Evolutionary conservation across 2,888 invertebrate genomes (phyloP), one percentile per base, ranked within the genome.

Genomic region (Apamea monoglypha): DNA sequence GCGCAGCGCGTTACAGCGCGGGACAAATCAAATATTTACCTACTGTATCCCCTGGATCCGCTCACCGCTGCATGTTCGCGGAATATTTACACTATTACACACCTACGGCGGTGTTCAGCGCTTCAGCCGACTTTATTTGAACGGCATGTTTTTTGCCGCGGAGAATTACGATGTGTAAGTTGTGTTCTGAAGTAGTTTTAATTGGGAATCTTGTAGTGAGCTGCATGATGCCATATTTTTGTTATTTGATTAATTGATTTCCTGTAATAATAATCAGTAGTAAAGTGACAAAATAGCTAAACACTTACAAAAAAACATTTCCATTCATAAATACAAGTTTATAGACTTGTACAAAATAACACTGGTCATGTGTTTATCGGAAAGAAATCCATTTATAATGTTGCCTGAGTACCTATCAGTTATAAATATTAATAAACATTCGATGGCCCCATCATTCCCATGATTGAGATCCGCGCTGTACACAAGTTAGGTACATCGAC

Each of bases 11-110:
- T 75, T 59, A 84, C 84, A 64, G 71, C 74, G 67, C 82, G 82
- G 88, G 86, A 89, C 91, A 87, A 86, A 91, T 91, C 92, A 91
- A 93, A 93, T 92, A 93, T 93, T 93, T 91, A 91, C 91, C 76
- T 84, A 36, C 21, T 44, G 53, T n/a, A 81, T 73, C 68, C 53
- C 69, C 75, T 40, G 77, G 72, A 88, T 86, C 84, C 76, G 84
- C 83, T 79, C 86, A 70, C 50, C 66, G 75, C 75, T 76, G 85
- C 73, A 87, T 78, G 73, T 72, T 84, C 85, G 81, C 82, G 69
- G 77, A 84, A 81, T 87, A 87, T 87, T 86, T 84, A 84, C 88
- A 74, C 77, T 83, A 76, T 81, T 76, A 86, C 66, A 76, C 78
- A 63, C 73, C 68, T 82, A 36, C 70, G 68, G 53, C 44, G 29